A percentile compares a stretch with the other conserved stretches of the same genome.
Conservation (phyloP, 2,113 vertebrate genomes). For the Oncorhynchus nerka region DNA sequence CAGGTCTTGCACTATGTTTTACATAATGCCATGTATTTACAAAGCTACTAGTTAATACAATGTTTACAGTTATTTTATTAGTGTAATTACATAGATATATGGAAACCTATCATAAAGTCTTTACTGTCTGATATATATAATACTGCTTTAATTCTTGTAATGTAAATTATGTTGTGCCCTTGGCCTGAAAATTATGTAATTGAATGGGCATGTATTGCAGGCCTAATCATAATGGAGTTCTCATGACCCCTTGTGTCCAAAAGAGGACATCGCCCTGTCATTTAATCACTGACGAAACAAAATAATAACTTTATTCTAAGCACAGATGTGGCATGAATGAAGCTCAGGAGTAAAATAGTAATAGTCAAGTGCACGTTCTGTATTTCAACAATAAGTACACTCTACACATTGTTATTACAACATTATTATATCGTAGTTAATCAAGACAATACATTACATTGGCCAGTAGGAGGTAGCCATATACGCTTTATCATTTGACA, state of each 20-base stretch:
- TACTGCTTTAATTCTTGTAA: too few species aligned
- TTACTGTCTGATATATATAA: too few species aligned
- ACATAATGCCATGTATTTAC: too few species aligned
- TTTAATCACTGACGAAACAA: background rate
- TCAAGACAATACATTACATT: background rate
- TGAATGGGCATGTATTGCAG: slow-evolving; percentile 24
- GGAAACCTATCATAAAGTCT: too few species aligned
- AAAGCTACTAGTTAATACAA: too few species aligned
- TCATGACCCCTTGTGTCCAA: slow-evolving; percentile 44
- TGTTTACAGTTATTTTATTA: background rate
- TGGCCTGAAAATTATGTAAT: too few species aligned
- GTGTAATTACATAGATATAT: too few species aligned
- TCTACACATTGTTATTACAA: background rate
- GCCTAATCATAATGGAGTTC: slow-evolving; percentile 16
- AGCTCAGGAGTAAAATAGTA: background rate
- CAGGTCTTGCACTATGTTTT: too few species aligned
- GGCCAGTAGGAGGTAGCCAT: slow-evolving; percentile 24
- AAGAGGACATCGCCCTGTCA: background rate
- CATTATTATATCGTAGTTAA: background rate
- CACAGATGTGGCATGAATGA: background rate
- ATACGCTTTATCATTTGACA: background rate
- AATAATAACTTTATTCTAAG: accelerated
- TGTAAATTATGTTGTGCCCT: too few species aligned
- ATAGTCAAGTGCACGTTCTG: too few species aligned
- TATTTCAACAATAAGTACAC: background rate